These are phyloP conservation scores for Sarcophaga rosellei DNA, from an alignment of 2,888 invertebrate species.

Conservation along the genomic window DNA sequence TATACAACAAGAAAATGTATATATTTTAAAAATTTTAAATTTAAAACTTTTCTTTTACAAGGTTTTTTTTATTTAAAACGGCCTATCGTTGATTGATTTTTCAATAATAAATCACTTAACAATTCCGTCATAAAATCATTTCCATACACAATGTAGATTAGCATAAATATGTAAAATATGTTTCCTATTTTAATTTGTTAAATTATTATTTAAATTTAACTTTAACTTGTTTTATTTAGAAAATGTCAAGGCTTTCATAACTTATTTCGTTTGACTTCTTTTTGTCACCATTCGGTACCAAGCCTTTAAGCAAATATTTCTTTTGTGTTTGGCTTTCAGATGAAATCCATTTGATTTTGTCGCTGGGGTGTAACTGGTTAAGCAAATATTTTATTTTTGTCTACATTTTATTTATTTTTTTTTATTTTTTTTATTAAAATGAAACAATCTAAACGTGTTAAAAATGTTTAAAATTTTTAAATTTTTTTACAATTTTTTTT, in stretches of 20 bases:
- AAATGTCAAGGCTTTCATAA: conserved; percentile 63
- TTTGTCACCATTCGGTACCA: conserved; percentile 59
- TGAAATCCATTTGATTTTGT: conserved; percentile 40
- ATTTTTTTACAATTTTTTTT: too few species aligned
- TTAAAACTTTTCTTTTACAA: conserved; percentile 31
- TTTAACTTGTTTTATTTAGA: background rate
- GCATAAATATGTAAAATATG: too few species aligned
- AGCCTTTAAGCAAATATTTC: conserved; percentile 41
- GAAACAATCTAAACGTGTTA: conserved; percentile 46
- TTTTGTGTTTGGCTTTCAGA: conserved; percentile 8
- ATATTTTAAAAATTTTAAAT: background rate
- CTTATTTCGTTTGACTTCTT: conserved; percentile 3
- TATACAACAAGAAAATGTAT: too few species aligned
- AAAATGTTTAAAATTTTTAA: conserved; percentile 12
- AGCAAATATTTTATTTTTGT: background rate
- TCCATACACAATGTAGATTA: background rate
- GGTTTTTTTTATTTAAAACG: background rate
- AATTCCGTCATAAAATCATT: background rate
- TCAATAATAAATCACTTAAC: background rate
- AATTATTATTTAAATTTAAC: too few species aligned
- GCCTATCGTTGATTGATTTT: background rate
- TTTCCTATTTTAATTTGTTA: too few species aligned
- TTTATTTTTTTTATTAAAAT: background rate
- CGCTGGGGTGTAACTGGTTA: conserved; percentile 40
- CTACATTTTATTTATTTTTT: too few species aligned